Base-by-base conservation (phyloP, 2,888 invertebrate genomes). In the Lepidochrysops patricia region DNA sequence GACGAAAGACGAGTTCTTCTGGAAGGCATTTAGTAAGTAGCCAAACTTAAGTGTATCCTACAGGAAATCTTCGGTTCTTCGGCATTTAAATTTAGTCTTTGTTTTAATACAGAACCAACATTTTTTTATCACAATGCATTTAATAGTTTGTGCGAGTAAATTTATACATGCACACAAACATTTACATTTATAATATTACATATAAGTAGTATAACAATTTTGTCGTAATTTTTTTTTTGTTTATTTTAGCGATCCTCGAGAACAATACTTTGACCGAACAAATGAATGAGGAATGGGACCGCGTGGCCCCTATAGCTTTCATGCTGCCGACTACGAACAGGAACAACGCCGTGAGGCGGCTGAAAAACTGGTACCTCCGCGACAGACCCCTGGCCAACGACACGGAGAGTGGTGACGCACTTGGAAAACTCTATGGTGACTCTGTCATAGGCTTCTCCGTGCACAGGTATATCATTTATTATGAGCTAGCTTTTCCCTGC, bases 261-360 rank as follows among this genome's bases (percentile, higher is more conserved):
- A 92, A 93, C 71, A 79, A 88, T 6, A 88, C 91, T 0, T 73
- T 91, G 0, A 75, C 89, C 0, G 70, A 89, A 19, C 79, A 89
- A 29, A 78, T 94, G 70, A 91, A 93, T 68, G 72, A 82, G 0
- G 83, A 94, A 49, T 95, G 93, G 84, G 87, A 92, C 2, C 78
- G 77, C 34, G 66, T 92, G 15, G 93, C 94, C 0, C 94, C 94
- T 0, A 91, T 94, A 23, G 87, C 91, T 2, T 94, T 94, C 69
- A 91, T 91, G 62, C 91, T 94, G 64, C 89, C 90, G 4, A 82
- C 88, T 2, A 88, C 90, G 0, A 84, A 89, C 61, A 85, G 92
- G 6, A 50, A 29, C 6, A 19, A 54, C n/a, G 49, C 57, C 7
- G 23, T 56, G 15, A 12, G 27, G 7, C 27, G 49, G 19, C 57